phyloP scores from a whole-genome alignment of 2,797 vertebrate species.

The Ispidina picta region DNA sequence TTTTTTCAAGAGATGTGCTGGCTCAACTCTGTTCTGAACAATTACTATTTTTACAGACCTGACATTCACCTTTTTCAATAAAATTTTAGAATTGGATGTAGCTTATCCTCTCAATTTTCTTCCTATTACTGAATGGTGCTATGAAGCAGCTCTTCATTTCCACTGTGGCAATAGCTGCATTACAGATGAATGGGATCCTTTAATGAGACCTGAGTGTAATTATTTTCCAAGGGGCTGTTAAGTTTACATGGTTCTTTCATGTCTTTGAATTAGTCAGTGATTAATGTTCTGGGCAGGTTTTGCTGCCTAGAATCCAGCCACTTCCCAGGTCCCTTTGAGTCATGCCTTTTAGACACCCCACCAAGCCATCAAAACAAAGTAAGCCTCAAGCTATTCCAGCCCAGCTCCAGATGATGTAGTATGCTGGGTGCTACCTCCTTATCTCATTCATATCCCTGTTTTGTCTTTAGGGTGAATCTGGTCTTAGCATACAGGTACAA shows the following conservation, averaged over 20 bases:
- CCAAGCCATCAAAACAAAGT: neutral
- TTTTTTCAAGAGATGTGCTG: neutral
- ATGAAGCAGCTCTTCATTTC: neutral
- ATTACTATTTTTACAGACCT: neutral
- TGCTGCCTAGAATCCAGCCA: neutral
- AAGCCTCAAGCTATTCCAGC: neutral
- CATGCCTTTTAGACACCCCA: neutral
- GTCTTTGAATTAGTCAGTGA: constrained; percentile 20
- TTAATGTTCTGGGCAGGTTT: constrained; percentile 27
- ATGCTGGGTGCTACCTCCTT: neutral
- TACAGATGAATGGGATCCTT: constrained; percentile 19
- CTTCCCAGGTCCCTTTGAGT: neutral
- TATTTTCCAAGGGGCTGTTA: constrained; percentile 28
- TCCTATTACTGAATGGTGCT: neutral
- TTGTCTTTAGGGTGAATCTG: neutral
- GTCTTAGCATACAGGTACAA: neutral
- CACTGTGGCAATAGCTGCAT: neutral
- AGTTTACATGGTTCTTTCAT: neutral
- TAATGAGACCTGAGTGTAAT: constrained; percentile 20
- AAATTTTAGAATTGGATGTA: neutral
- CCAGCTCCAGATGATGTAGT: neutral
- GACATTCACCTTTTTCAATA: neutral
- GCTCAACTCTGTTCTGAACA: neutral
- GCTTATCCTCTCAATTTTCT: neutral
- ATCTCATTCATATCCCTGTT: fast-evolving